A percentile compares a stretch with the other conserved stretches of the same genome.
These are phyloP conservation scores for Andrena minutula DNA, from an alignment of 2,888 invertebrate species.

Conservation along the genomic window DNA sequence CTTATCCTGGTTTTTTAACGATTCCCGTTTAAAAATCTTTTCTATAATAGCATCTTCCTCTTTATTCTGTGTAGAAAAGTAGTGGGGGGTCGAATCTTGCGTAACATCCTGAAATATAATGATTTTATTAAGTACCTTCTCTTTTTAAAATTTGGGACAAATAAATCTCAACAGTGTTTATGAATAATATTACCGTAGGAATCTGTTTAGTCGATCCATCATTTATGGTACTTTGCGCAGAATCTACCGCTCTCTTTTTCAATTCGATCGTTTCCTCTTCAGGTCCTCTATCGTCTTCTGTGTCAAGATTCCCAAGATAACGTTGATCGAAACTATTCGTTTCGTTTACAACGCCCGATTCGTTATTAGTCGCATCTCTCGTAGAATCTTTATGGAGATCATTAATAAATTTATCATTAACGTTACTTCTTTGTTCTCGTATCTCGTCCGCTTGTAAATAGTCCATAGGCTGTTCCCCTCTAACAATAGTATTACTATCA, in stretches of 20 bases:
- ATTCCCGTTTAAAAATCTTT: constrained; percentile 73
- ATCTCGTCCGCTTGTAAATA: constrained; percentile 68
- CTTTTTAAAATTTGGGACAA: background rate
- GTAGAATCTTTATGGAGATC: background rate
- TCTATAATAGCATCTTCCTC: constrained; percentile 69
- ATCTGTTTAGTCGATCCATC: constrained; percentile 3
- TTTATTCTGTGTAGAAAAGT: constrained; percentile 29
- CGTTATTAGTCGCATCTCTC: background rate
- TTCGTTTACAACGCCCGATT: background rate
- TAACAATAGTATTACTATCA: constrained; percentile 51
- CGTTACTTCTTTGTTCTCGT: constrained; percentile 77
- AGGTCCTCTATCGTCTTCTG: background rate
- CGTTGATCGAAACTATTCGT: background rate
- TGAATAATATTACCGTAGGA: constrained; percentile 5
- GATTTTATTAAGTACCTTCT: background rate
- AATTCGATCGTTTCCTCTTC: background rate
- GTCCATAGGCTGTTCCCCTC: constrained; percentile 56
- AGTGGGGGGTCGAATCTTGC: constrained; percentile 15
- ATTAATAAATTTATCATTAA: constrained; percentile 11
- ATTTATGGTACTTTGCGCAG: background rate
- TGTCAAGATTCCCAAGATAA: constrained; percentile 1
- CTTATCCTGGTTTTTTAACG: constrained; percentile 62
- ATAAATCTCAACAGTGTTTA: background rate
- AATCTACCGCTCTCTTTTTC: constrained; percentile 18
- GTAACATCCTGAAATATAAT: constrained; percentile 20